Conservation (phyloP, 2,888 invertebrate genomes). For the Willowsia nigromaculata region DNA sequence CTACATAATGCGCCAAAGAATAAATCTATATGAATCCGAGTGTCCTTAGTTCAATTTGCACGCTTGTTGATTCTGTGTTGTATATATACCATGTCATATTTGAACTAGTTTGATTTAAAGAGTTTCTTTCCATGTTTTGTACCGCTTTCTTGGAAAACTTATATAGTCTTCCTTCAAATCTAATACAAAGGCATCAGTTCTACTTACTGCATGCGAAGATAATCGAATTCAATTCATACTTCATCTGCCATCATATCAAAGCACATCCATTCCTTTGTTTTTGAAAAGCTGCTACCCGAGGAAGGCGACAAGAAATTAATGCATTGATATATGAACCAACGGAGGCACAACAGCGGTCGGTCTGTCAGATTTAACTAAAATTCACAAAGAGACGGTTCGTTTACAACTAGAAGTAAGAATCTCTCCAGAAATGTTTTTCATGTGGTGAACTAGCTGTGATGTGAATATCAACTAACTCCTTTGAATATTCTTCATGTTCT, state of each 20-base stretch:
- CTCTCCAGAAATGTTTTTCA: neutral
- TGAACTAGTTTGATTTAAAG: no score
- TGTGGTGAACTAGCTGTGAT: neutral
- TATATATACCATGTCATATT: no score
- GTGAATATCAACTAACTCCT: neutral
- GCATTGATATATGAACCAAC: neutral
- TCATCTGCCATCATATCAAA: neutral
- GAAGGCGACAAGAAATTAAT: neutral
- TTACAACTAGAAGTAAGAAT: neutral
- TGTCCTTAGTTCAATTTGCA: no score
- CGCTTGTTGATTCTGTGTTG: no score
- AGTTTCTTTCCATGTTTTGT: no score
- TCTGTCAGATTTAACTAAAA: slow-evolving; percentile 29
- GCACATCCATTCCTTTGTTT: neutral
- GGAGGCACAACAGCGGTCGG: neutral
- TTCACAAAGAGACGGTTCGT: neutral
- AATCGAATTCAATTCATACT: neutral
- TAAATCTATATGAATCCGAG: no score
- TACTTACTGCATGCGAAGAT: neutral
- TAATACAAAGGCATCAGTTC: neutral
- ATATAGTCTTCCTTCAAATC: neutral
- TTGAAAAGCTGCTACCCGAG: neutral
- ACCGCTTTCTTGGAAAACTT: no score
- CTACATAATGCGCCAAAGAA: no score
- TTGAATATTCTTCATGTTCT: neutral